Conservation (phyloP, 2,113 vertebrate genomes). For the Pimephales promelas region DNA sequence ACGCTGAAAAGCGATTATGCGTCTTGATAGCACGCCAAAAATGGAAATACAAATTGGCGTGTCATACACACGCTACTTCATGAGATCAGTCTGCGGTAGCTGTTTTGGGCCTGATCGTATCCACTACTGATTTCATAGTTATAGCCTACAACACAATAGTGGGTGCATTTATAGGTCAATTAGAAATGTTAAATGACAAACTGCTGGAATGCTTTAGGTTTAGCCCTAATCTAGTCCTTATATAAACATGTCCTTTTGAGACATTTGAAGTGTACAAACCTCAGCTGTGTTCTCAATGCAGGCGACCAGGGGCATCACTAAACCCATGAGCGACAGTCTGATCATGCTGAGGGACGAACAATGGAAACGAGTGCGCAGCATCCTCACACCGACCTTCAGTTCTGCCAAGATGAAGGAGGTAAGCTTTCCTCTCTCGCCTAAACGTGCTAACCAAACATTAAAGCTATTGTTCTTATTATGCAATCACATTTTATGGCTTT, state of each 20-base stretch:
- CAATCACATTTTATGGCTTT: slow-evolving; percentile 32
- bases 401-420: slow-evolving; percentile 85
- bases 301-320: slow-evolving; percentile 67
- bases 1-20: too few species aligned
- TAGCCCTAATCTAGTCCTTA: neutral
- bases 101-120: neutral
- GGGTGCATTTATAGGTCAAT: neutral
- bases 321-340: slow-evolving; percentile 85
- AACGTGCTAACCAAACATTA: neutral
- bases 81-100: too few species aligned
- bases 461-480: slow-evolving; percentile 18
- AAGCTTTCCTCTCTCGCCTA: slow-evolving; percentile 55
- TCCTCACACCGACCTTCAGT: slow-evolving; percentile 85
- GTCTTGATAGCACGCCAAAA: too few species aligned
- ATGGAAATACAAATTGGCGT: too few species aligned
- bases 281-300: slow-evolving; percentile 11
- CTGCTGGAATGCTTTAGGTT: neutral
- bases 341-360: slow-evolving; percentile 82
- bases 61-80: too few species aligned
- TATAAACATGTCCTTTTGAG: neutral
- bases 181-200: neutral
- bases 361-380: slow-evolving; percentile 85
- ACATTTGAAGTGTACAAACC: neutral
- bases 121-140: neutral
- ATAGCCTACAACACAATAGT: neutral